Evolutionary conservation across 2,113 vertebrate genomes (phyloP), one percentile per base, ranked within the genome.

Genomic region (Chlorocebus sabaeus): DNA sequence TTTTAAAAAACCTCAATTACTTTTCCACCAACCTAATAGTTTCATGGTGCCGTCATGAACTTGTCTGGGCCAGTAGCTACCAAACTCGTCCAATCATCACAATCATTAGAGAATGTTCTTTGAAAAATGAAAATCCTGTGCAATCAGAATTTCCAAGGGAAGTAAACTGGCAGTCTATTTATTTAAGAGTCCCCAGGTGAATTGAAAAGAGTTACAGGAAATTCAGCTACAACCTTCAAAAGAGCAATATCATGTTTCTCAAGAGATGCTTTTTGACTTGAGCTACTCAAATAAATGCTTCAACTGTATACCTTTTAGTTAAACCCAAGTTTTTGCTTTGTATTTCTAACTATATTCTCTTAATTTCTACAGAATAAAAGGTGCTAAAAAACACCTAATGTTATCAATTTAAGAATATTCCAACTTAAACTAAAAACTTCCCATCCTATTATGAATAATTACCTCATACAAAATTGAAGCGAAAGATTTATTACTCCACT

Each of bases 121-220:
- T 43, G 30, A 2, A 45, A 68, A 82, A 90, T 14, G 8, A 5
- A 4, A 6, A 18, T 43, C 25, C 38, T 13, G 17, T 3, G 17
- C 35, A 43, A 9, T 50, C 11, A 35, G 90, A 52, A 89, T 23
- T 70, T 48, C 10, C 8, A 38, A 45, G n/a, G 35, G 25, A 59
- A 59, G 70, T 27, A 8, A 59, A 16, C 38, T 43, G 8, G 9
- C 6, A 45, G 20, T 43, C 48, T 52, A 8, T 52, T 85, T 76
- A 50, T 45, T 86, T 48, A 61, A 68, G 4, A 78, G 0, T 8
- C 9, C 16, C 14, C 10, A 0, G 14, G 4, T 22, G 3, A 30
- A 52, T 78, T 82, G 70, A 35, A 59, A 14, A 78, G 32, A 57
- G 13, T 68, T 57, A 22, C n/a, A 48, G 45, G 27, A 72, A 87